Evolutionary conservation across 1,140 invertebrate species (phyloP).

Genomic region (Oedothorax gibbosus): DNA sequence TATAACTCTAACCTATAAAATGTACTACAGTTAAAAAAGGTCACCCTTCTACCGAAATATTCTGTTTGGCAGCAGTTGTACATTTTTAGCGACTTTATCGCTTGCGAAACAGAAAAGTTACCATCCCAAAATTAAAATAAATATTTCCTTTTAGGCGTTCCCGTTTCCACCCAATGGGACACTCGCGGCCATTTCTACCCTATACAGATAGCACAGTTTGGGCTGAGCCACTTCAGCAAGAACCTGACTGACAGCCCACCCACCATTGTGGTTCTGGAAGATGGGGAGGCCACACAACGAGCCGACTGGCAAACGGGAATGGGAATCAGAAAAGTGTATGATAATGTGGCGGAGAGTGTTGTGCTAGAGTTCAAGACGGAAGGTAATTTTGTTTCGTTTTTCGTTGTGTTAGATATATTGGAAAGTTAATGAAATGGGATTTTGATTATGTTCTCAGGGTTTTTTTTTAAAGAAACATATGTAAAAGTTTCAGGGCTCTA

Average conservation of each 20-base stretch:
- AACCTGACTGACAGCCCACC: constrained; percentile 78
- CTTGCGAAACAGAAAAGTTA: no score
- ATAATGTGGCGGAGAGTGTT: constrained; percentile 38
- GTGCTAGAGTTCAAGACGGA: constrained; percentile 54
- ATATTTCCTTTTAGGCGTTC: constrained; percentile 75
- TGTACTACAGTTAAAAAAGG: no score
- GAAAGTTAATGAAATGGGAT: no score
- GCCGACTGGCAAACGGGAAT: constrained; percentile 36
- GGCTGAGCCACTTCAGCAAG: constrained; percentile 96
- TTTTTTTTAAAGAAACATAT: no score
- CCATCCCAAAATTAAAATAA: no score
- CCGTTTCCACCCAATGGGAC: constrained; percentile 95
- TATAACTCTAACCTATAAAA: no score
- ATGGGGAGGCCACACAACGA: constrained; percentile 40
- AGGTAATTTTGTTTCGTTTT: constrained; percentile 5
- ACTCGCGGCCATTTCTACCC: constrained; percentile 92
- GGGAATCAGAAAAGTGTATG: constrained; percentile 23
- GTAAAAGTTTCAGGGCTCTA: no score
- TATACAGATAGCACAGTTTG: constrained; percentile 98
- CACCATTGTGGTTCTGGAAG: constrained; percentile 14
- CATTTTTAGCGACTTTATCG: no score
- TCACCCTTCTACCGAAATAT: no score
- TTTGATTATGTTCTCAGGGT: no score
- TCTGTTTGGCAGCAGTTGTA: no score
- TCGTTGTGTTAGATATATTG: no score